phyloP scores from a whole-genome alignment of 2,113 vertebrate species.

The Reinhardtius hippoglossoides region DNA sequence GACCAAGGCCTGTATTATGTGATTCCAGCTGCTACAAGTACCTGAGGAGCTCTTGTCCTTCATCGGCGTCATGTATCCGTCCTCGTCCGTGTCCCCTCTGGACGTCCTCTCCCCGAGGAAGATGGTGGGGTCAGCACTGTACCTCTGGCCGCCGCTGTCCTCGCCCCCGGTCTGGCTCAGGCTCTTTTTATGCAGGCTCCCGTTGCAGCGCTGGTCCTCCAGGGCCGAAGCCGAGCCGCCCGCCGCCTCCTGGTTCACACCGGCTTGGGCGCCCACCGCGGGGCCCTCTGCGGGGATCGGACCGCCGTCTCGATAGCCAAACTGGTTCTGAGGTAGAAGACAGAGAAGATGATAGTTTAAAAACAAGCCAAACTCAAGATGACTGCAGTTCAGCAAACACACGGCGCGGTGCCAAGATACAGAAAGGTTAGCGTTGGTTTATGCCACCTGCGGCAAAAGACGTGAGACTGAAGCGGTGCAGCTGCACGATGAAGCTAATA shows the following conservation, averaged over 20 bases:
- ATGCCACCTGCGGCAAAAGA: constrained; percentile 28
- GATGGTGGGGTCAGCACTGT: constrained; percentile 94
- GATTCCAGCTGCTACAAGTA: constrained; percentile 59
- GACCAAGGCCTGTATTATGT: not conserved
- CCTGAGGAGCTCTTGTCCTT: constrained; percentile 93
- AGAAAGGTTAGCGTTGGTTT: not conserved
- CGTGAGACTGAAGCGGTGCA: constrained; percentile 43
- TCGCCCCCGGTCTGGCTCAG: constrained; percentile 79
- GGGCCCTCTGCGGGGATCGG: constrained; percentile 79
- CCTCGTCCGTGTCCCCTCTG: constrained; percentile 88
- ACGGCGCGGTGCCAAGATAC: no score
- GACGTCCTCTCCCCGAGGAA: constrained; percentile 87
- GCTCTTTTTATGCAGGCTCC: constrained; percentile 89
- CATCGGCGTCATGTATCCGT: constrained; percentile 95
- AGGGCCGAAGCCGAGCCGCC: constrained; percentile 79
- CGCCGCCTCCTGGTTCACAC: constrained; percentile 82
- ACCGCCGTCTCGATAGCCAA: constrained; percentile 89
- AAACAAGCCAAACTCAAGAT: constrained; percentile 15
- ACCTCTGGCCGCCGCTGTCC: constrained; percentile 91
- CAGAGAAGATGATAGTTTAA: not conserved
- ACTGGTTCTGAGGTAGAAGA: constrained; percentile 87
- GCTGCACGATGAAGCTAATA: constrained; percentile 37
- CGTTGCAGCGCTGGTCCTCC: constrained; percentile 92
- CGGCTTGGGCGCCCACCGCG: constrained; percentile 69
- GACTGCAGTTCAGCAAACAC: constrained; percentile 6